phyloP scores from a whole-genome alignment of 1,140 invertebrate species.

The Brachionus manjavacas region DNA sequence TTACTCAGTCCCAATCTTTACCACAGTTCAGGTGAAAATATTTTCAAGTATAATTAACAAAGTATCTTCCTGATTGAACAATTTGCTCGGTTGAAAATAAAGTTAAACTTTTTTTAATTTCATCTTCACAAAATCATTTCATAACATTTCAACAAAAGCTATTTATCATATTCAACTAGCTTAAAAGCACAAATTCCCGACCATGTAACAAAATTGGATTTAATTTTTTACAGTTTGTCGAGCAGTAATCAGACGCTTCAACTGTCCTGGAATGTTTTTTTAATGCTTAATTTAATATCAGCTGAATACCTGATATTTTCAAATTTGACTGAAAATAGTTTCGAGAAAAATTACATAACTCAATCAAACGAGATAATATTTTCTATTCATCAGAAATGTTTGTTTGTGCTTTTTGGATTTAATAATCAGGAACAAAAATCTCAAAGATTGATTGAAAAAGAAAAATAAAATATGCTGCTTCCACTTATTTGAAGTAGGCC shows the following conservation, averaged over 20 bases:
- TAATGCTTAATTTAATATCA: background rate
- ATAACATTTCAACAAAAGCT: background rate
- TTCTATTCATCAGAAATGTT: background rate
- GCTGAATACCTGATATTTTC: background rate
- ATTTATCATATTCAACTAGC: background rate
- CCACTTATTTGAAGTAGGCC: background rate
- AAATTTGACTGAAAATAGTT: background rate
- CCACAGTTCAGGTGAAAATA: no score
- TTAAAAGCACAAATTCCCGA: background rate
- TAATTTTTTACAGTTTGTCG: background rate
- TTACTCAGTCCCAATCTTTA: no score
- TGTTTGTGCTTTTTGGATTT: background rate
- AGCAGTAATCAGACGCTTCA: background rate
- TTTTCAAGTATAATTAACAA: background rate
- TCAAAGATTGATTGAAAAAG: background rate
- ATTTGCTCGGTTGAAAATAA: background rate
- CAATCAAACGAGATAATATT: background rate
- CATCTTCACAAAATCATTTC: background rate
- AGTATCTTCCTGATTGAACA: background rate
- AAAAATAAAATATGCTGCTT: background rate
- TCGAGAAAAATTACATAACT: background rate
- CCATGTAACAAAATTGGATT: background rate
- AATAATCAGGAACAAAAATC: background rate
- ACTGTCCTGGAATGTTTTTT: background rate
- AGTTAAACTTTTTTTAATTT: background rate